A percentile compares a stretch with the other conserved stretches of the same genome.
phyloP scores from a whole-genome alignment of 2,888 invertebrate genomes.

The Molanna angustata region DNA sequence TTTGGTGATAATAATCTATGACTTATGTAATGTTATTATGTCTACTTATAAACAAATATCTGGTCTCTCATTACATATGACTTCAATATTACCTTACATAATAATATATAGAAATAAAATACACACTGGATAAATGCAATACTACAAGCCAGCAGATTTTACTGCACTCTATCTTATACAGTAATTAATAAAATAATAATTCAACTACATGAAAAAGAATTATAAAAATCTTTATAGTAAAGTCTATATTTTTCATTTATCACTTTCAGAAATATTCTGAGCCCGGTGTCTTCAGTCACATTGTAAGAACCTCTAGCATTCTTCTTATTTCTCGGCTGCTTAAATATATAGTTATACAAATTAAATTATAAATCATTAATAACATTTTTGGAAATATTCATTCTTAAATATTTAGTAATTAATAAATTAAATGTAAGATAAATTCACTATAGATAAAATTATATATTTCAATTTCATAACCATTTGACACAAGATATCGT shows the following conservation, averaged over 20 bases:
- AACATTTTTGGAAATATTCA: not conserved
- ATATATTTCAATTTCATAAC: too few relatives aligned
- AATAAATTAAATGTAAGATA: too few relatives aligned
- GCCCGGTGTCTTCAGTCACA: slow-evolving; percentile 32
- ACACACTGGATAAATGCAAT: slow-evolving; percentile 28
- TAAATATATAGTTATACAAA: slow-evolving; percentile 18
- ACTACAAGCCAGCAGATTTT: slow-evolving; percentile 29
- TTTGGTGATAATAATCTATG: slow-evolving; percentile 26
- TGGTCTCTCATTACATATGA: slow-evolving; percentile 13
- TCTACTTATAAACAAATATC: slow-evolving; percentile 26
- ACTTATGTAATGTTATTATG: slow-evolving; percentile 17
- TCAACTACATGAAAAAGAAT: slow-evolving; percentile 31
- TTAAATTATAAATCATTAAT: not conserved
- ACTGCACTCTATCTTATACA: slow-evolving; percentile 30
- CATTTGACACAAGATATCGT: too few relatives aligned
- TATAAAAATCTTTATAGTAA: too few relatives aligned
- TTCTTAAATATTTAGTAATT: too few relatives aligned
- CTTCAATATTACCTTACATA: slow-evolving; percentile 32
- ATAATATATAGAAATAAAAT: slow-evolving; percentile 2
- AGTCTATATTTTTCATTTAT: slow-evolving; percentile 32
- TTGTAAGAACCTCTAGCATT: slow-evolving; percentile 21
- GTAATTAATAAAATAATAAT: slow-evolving; percentile 8
- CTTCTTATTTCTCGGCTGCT: slow-evolving; percentile 20
- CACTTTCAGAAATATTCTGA: slow-evolving; percentile 32
- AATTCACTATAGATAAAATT: too few relatives aligned